Conservation (phyloP, 2,888 invertebrate genomes). For the Amphipyra tragopoginis region DNA sequence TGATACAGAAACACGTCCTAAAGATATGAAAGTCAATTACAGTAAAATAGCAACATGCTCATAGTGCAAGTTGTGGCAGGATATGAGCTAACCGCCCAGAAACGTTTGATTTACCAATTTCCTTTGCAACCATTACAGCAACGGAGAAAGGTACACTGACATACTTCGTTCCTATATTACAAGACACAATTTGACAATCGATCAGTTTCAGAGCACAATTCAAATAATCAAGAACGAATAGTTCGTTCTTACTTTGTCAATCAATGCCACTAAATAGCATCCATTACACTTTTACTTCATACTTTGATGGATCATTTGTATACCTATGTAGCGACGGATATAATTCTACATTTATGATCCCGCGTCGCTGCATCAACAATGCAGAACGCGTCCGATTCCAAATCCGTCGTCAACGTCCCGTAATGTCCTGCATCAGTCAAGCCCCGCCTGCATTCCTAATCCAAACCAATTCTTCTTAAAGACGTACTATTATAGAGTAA, state of each 20-base stretch:
- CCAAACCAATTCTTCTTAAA: constrained; percentile 79
- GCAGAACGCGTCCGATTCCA: constrained; percentile 1
- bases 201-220: constrained; percentile 25
- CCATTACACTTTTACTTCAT: not conserved
- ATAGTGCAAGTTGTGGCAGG: constrained; percentile 34
- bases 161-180: constrained; percentile 31
- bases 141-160: constrained; percentile 23
- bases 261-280: not conserved
- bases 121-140: constrained; percentile 38
- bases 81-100: constrained; percentile 41
- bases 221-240: not conserved
- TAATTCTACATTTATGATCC: not conserved
- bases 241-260: not conserved
- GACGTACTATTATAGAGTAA: constrained; percentile 74
- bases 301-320: not conserved
- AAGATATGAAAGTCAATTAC: constrained; percentile 13
- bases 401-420: constrained; percentile 52
- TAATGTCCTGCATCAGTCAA: constrained; percentile 57
- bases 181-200: not conserved
- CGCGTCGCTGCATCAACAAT: not conserved
- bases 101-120: constrained; percentile 39
- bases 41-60: constrained; percentile 38
- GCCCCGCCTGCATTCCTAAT: constrained; percentile 63
- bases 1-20: not conserved
- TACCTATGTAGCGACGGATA: not conserved